Evolutionary conservation across 2,113 vertebrate genomes (phyloP).

Genomic region (Embiotoca jacksoni): DNA sequence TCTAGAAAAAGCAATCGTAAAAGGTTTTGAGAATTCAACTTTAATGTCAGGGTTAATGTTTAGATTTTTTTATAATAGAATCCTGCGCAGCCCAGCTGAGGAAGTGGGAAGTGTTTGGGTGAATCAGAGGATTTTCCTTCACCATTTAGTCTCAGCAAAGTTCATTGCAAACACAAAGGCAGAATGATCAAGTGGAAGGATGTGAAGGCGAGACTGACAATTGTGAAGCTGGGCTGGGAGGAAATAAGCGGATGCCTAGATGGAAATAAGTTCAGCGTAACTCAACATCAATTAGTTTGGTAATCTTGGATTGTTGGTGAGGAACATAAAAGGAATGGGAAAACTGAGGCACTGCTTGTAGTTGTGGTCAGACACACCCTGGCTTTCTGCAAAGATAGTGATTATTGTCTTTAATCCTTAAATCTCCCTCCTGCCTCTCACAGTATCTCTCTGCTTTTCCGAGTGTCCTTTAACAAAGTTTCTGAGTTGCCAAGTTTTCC

Average conservation of each 20-base stretch:
- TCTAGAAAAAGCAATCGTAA: neutral
- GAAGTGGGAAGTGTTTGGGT: neutral
- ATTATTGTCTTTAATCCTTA: constrained; percentile 47
- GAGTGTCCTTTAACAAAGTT: neutral
- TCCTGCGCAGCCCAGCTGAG: too few species aligned
- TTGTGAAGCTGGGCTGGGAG: constrained; percentile 39
- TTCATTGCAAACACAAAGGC: constrained; percentile 11
- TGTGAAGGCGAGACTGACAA: constrained; percentile 3
- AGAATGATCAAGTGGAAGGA: constrained; percentile 50
- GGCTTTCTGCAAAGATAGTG: constrained; percentile 48
- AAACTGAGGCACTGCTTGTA: constrained; percentile 2
- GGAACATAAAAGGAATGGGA: constrained; percentile 22
- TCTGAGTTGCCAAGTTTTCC: neutral
- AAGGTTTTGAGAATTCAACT: neutral
- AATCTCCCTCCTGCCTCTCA: constrained; percentile 16
- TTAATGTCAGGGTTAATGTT: neutral
- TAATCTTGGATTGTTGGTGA: constrained; percentile 16
- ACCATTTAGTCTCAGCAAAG: neutral
- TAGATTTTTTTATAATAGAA: neutral
- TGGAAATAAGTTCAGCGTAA: constrained; percentile 37
- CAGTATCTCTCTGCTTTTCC: constrained; percentile 6
- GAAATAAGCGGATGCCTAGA: constrained; percentile 22
- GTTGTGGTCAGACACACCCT: constrained; percentile 56
- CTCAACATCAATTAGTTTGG: neutral
- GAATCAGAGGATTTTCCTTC: constrained; percentile 12